Evolutionary conservation across 2,113 vertebrate genomes (phyloP), one percentile per base, ranked within the genome.

Genomic region (Perccottus glenii): DNA sequence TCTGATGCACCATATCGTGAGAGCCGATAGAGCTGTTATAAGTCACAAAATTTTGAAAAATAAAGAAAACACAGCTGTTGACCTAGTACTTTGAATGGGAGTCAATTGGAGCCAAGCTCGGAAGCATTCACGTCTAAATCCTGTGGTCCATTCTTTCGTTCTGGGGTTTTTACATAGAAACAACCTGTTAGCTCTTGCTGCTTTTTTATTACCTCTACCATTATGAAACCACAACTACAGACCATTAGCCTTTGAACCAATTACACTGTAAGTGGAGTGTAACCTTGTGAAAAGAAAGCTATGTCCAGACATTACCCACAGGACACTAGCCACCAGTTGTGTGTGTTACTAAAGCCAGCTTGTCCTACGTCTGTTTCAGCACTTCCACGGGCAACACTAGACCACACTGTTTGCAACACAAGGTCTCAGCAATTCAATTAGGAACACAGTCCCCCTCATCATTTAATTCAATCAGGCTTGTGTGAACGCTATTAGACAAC

Each of bases 391-490:
- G 79, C 74, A 87, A 88, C 75, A 85, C 80, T 68, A 80, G 59
- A 77, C 63, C 5, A 65, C 77, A 81, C 73, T 85, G 85, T 88
- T 86, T 87, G 85, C 80, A 78, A 87, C 84, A 85, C 85, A 83
- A 74, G 77, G 82, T 85, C 84, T 82, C 75, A 57, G 66, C 84
- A 89, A 93, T 92, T 92, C 85, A 93, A 93, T 93, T 92, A 92
- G 75, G 85, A 77, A 70, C 75, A 55, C 70, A 58, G 80, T 78
- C 84, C 77, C 85, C 65, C 79, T 84, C 62, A 70, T 77, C 80
- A 47, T 73, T 90, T 93, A 92, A 93, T 93, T 93, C 88, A 92
- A 92, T 93, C 87, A 90, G 72, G 86, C 83, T 82, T 88, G 88
- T 90, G 91, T 87, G 86, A 92, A 91, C 90, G 89, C 90, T 88